Evolutionary conservation across 2,113 vertebrate species (phyloP), one percentile per base, ranked within the genome.

Genomic region (Propithecus coquereli): DNA sequence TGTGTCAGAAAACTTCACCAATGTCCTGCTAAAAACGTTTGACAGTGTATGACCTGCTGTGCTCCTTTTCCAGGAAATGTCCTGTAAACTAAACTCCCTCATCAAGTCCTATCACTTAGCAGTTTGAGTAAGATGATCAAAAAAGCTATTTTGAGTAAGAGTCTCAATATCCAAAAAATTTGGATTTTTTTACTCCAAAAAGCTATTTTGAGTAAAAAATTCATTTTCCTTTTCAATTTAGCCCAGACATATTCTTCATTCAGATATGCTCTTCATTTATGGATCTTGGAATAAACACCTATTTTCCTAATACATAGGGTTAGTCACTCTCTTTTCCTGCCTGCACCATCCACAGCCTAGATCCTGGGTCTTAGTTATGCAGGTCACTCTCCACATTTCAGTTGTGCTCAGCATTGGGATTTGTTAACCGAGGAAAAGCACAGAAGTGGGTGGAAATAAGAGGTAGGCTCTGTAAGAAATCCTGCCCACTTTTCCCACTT

Each of bases 31-130:
- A 23, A 59, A 43, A 93, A 87, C 89, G 34, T 17, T 54, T 79
- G 88, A 94, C 59, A 54, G 9, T 22, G 1, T 66, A 9, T 34
- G 22, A 93, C 50, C 87, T 27, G 3, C 17, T 79, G 3, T 54
- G 18, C 37, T 92, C 59, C 84, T 83, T 96, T 92, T 84, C 79
- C 11, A 90, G 57, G 70, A 97, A 95, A 71, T 77, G 30, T 76
- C 70, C 66, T 89, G 27, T 17, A 79, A 47, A 63, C 43, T 87
- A 82, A 85, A 94, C 61, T 80, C 84, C 63, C 47, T 45, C 45
- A 47, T 65, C 87, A 81, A 83, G 43, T 77, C 59, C 45, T 61
- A 12, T 52, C 80, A 87, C 57, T 91, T 89, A 93, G 40, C 52
- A 80, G 34, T n/a, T 50, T 84, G 79, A 93, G 37, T 73, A 93